These are phyloP conservation scores for Pluvianellus socialis DNA, from an alignment of 2,113 vertebrate genomes.

Conservation along the genomic window DNA sequence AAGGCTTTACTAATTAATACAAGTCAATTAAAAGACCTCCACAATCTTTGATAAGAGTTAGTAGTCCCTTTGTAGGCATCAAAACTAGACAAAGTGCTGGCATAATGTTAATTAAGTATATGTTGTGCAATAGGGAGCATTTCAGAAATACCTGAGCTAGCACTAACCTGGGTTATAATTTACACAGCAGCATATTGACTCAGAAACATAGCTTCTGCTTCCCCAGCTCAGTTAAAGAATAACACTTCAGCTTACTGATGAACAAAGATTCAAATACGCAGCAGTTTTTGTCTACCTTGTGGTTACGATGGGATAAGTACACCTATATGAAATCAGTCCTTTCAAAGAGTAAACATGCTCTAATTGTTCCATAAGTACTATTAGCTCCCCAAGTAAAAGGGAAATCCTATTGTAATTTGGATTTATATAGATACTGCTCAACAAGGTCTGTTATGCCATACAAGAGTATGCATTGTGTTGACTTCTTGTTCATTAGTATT, in stretches of 20 bases:
- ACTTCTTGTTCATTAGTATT: neutral
- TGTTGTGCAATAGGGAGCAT: neutral
- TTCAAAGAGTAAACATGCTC: neutral
- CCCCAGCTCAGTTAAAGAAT: neutral
- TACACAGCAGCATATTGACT: neutral
- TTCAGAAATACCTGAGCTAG: neutral
- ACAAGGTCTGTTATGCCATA: neutral
- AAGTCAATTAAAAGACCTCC: neutral
- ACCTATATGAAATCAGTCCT: neutral
- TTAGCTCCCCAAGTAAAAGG: neutral
- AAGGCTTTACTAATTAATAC: neutral
- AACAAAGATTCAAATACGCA: neutral
- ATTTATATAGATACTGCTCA: neutral
- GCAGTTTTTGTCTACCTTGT: neutral
- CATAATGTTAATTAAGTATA: neutral
- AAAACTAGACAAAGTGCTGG: neutral
- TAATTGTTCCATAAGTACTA: neutral
- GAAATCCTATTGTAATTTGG: neutral
- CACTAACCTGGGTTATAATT: neutral
- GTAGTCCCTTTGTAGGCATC: neutral
- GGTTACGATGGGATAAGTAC: neutral
- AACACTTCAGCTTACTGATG: neutral
- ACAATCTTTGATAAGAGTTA: neutral
- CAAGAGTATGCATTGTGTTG: neutral
- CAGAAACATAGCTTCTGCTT: neutral